phyloP scores from a whole-genome alignment of 2,113 vertebrate genomes.

The Salvelinus namaycush region DNA sequence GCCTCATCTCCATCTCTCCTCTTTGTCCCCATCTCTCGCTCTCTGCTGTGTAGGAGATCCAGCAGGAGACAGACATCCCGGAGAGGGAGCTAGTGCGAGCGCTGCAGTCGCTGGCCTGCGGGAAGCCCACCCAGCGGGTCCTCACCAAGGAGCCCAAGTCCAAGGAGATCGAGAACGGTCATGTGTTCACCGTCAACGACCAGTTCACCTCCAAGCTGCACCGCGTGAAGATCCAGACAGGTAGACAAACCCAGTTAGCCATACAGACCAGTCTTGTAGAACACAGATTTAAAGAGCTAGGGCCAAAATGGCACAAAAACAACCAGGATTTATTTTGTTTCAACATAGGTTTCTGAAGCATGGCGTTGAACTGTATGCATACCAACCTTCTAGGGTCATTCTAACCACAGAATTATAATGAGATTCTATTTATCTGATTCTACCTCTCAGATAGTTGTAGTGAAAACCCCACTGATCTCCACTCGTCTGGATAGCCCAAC shows the following conservation, averaged over 20 bases:
- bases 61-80: conserved; percentile 98
- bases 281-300: no score
- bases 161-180: conserved; percentile 98
- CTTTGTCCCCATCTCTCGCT: not conserved
- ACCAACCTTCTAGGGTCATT: no score
- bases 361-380: no score
- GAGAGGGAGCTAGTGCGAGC: conserved; percentile 97
- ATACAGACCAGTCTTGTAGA: no score
- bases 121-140: conserved; percentile 96
- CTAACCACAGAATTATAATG: no score
- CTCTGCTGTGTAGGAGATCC: conserved; percentile 84
- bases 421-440: no score
- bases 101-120: conserved; percentile 95
- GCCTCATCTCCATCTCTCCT: not conserved
- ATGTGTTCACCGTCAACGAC: conserved; percentile 98
- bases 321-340: no score
- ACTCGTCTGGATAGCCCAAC: no score
- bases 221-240: conserved; percentile 99
- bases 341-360: no score
- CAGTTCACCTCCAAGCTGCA: conserved; percentile 99
- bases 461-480: no score
- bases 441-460: no score
- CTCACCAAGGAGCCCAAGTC: conserved; percentile 99
- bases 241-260: conserved; percentile 60
- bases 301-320: no score